phyloP scores from a whole-genome alignment of 2,888 invertebrate genomes.

The Drosophila meridiana region DNA sequence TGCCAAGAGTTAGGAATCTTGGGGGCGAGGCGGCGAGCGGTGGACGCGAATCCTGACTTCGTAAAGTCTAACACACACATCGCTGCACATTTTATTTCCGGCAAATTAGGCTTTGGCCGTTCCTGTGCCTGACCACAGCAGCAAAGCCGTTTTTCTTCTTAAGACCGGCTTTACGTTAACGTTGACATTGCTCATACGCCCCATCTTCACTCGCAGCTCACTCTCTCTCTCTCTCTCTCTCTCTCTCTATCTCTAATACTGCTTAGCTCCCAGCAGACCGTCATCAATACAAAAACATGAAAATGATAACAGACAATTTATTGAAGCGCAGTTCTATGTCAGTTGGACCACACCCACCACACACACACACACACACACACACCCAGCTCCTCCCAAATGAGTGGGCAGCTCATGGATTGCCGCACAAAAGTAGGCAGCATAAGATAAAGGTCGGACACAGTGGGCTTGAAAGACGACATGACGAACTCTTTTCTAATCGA shows the following conservation, averaged over 20 bases:
- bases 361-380: not conserved
- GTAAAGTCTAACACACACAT: constrained; percentile 64
- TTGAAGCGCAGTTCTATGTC: constrained; percentile 61
- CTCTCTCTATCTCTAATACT: not conserved
- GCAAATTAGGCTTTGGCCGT: constrained; percentile 69
- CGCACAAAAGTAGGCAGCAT: constrained; percentile 43
- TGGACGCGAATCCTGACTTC: constrained; percentile 57
- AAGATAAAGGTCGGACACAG: constrained; percentile 25
- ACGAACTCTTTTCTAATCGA: constrained; percentile 2
- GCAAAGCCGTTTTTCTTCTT: constrained; percentile 45
- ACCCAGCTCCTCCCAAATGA: constrained; percentile 24
- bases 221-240: not conserved
- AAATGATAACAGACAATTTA: constrained; percentile 80
- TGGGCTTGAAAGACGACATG: constrained; percentile 6
- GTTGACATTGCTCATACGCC: constrained; percentile 63
- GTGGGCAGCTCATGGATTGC: constrained; percentile 24
- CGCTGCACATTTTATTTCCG: constrained; percentile 80
- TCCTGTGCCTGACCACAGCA: constrained; percentile 3
- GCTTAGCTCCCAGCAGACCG: constrained; percentile 45
- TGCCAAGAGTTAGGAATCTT: constrained; percentile 33
- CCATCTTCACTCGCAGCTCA: not conserved
- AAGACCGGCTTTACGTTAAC: constrained; percentile 58
- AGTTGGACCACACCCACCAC: constrained; percentile 31
- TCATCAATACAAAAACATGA: constrained; percentile 75
- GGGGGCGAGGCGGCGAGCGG: not conserved